Evolutionary conservation across 2,113 vertebrate genomes (phyloP), one percentile per base, ranked within the genome.

Genomic region (Periophthalmodon schlosseri): DNA sequence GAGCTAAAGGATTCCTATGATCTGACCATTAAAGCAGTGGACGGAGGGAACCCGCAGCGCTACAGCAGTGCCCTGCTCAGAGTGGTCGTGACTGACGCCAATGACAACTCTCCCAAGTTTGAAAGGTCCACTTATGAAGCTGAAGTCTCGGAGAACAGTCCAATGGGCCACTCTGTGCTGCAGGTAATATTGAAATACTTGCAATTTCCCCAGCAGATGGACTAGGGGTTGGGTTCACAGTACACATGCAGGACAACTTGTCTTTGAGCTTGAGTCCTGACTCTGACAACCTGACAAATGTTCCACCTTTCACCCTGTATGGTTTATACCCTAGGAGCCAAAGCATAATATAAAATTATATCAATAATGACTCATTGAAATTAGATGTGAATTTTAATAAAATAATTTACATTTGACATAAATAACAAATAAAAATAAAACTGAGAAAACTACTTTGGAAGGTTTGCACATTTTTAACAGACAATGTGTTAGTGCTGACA

Each of bases 1-100:
- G 98, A 99, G 86, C 92, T 96, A 81, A 95, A 96, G 91, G 98
- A 99, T 88, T 97, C 97, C 61, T 99, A 99, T 0, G 98, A 99
- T 70, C 95, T 99, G 80, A 99, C 94, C 79, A 98, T 99, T 90
- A 97, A 96, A 83, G 97, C 96, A 39, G 96, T 98, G 92, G 98
- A 99, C 0, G 98, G 98, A 3, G 98, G 98, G 56, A 96, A 91
- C 74, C 97, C 97, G 0, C 94, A 96, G 0, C 95, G 98, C 2
- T 95, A 96, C 5, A 99, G 96, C 93, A 99, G 96, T 0, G 97
- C 97, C 85, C 90, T 99, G 85, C 94, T 99, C 13, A 94, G 97
- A 52, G 96, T 99, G 81, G 95, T 97, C 3, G 95, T 99, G 82
- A 94, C 96, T 0, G 97, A 99, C 80, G 96, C 96, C 85, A 99